Evolutionary conservation across 2,888 invertebrate genomes (phyloP).

Genomic region (Willowsia nigromaculata): DNA sequence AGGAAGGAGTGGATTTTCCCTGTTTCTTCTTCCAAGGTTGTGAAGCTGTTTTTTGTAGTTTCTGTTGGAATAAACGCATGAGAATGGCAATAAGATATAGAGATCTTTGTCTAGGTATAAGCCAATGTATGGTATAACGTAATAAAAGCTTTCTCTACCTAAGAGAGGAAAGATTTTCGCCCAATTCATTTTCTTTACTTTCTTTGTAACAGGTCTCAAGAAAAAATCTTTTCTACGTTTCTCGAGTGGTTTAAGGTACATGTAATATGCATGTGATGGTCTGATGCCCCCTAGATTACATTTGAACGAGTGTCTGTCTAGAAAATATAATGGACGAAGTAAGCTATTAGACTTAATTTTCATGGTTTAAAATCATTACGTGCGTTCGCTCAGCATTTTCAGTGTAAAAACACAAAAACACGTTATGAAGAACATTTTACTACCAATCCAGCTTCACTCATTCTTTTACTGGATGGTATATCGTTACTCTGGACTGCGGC

Average conservation of each 20-base stretch:
- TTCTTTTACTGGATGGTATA: no score
- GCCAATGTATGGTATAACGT: no score
- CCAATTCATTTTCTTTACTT: conserved; percentile 10
- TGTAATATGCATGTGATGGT: conserved; percentile 29
- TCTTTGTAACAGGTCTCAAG: background rate
- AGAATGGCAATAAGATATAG: background rate
- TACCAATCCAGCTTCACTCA: no score
- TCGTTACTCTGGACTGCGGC: no score
- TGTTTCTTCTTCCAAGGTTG: background rate
- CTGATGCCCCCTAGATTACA: conserved; percentile 16
- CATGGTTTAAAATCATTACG: conserved; percentile 7
- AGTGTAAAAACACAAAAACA: no score
- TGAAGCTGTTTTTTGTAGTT: background rate
- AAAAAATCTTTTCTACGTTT: background rate
- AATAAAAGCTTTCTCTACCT: no score
- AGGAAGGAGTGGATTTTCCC: background rate
- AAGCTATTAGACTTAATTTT: conserved; percentile 43
- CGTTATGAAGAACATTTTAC: no score
- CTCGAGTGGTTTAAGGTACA: conserved; percentile 32
- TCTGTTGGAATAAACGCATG: background rate
- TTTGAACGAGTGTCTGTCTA: conserved; percentile 25
- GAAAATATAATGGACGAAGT: conserved; percentile 6
- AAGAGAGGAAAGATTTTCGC: no score
- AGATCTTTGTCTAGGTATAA: no score
- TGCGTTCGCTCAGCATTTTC: background rate